A percentile compares a stretch with the other conserved stretches of the same genome.
Conservation (phyloP, 2,113 vertebrate genomes). For the Phoenicopterus ruber region DNA sequence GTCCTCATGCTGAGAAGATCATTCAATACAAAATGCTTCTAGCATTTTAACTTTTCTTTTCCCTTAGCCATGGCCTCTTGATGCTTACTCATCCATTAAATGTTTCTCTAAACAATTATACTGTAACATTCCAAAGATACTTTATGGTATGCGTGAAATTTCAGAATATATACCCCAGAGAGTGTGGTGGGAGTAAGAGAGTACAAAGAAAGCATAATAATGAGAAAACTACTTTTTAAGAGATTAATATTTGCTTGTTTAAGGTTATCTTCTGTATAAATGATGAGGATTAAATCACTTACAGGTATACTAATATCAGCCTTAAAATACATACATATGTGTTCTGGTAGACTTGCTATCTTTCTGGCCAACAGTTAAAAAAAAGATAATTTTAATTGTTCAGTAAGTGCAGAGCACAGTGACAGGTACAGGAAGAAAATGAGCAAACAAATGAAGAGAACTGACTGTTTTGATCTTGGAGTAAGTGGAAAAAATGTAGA, state of each 20-base stretch:
- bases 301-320: not conserved
- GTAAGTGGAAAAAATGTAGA: not conserved
- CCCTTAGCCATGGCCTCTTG: slow-evolving; percentile 38
- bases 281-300: not conserved
- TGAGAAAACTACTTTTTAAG: not conserved
- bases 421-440: not conserved
- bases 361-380: not conserved
- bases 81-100: slow-evolving; percentile 52
- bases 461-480: not conserved
- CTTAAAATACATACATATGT: not conserved
- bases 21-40: slow-evolving; percentile 14
- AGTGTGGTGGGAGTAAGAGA: not conserved
- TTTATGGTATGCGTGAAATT: slow-evolving; percentile 50
- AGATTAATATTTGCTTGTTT: not conserved
- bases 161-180: slow-evolving; percentile 7
- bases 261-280: not conserved
- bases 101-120: slow-evolving; percentile 62
- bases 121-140: slow-evolving; percentile 60
- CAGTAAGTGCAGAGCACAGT: not conserved
- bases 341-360: not conserved
- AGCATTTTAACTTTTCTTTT: slow-evolving; percentile 17
- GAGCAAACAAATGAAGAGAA: not conserved
- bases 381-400: not conserved
- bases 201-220: not conserved
- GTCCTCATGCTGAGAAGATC: slow-evolving; percentile 24